These are phyloP conservation scores for Pygmarrhopalites habei DNA, from an alignment of 1,140 invertebrate genomes.

Conservation along the genomic window DNA sequence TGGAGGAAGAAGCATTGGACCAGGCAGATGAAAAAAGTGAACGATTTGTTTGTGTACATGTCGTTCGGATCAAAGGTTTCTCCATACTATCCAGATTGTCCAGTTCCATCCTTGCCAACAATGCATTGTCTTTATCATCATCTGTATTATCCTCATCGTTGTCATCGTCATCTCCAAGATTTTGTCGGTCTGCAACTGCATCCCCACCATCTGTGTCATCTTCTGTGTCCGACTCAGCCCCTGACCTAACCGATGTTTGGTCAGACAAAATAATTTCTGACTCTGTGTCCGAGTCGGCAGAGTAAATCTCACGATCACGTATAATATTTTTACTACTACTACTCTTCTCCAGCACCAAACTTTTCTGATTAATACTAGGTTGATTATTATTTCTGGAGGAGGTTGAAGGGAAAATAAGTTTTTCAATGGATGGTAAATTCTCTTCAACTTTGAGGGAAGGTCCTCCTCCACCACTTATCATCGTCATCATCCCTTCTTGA, in stretches of 20 bases:
- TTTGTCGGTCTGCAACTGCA: neutral
- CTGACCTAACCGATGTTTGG: neutral
- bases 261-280: constrained; percentile 18
- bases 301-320: neutral
- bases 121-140: constrained; percentile 14
- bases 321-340: neutral
- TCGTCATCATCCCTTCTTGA: neutral
- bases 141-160: constrained; percentile 3
- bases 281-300: constrained; percentile 19
- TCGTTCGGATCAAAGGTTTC: constrained; percentile 2
- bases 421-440: neutral
- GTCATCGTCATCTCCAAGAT: neutral
- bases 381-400: neutral
- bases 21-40: constrained; percentile 17
- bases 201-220: neutral
- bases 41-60: constrained; percentile 19
- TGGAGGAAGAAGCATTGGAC: neutral
- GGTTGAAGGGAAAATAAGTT: no score
- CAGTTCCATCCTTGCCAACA: constrained; percentile 9
- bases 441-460: neutral
- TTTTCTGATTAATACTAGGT: neutral
- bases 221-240: constrained; percentile 1
- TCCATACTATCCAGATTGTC: constrained; percentile 2
- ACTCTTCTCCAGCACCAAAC: neutral
- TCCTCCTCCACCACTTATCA: neutral